Conservation (phyloP, 2,888 invertebrate species). For the Germaria angustata region DNA sequence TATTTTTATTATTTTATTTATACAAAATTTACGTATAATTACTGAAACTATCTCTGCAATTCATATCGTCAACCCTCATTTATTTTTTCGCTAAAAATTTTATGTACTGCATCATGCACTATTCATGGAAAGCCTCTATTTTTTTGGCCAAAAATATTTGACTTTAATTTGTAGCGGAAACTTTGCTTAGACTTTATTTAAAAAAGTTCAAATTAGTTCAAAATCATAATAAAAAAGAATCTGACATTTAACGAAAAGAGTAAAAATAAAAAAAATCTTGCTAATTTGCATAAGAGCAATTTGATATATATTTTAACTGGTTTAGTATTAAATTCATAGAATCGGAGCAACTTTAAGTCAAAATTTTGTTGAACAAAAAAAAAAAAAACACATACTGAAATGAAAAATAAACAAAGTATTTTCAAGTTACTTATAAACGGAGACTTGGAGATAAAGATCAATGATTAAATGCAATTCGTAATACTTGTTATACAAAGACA, state of each 20-base stretch:
- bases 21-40: too few relatives aligned
- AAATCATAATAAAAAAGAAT: slow-evolving; percentile 16
- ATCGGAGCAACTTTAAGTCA: slow-evolving; percentile 50
- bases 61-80: slow-evolving; percentile 41
- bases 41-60: too few relatives aligned
- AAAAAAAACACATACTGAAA: background rate
- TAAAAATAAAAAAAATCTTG: slow-evolving; percentile 5
- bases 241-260: slow-evolving; percentile 61
- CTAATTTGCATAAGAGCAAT: slow-evolving; percentile 62
- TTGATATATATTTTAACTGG: slow-evolving; percentile 52
- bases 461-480: slow-evolving; percentile 51
- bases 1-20: too few relatives aligned
- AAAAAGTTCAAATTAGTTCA: slow-evolving; percentile 39
- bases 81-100: too few relatives aligned
- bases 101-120: too few relatives aligned
- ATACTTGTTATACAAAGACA: slow-evolving; percentile 57
- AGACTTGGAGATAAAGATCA: slow-evolving; percentile 47
- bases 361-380: slow-evolving; percentile 34
- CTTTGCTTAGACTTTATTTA: slow-evolving; percentile 36
- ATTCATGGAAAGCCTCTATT: slow-evolving; percentile 16
- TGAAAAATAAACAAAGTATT: slow-evolving; percentile 5
- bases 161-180: slow-evolving; percentile 50
- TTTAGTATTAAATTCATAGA: slow-evolving; percentile 45
- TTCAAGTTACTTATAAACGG: slow-evolving; percentile 28
- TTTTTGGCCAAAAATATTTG: slow-evolving; percentile 36